phyloP scores from a whole-genome alignment of 1,140 invertebrate species.

The Drosophila sproati region DNA sequence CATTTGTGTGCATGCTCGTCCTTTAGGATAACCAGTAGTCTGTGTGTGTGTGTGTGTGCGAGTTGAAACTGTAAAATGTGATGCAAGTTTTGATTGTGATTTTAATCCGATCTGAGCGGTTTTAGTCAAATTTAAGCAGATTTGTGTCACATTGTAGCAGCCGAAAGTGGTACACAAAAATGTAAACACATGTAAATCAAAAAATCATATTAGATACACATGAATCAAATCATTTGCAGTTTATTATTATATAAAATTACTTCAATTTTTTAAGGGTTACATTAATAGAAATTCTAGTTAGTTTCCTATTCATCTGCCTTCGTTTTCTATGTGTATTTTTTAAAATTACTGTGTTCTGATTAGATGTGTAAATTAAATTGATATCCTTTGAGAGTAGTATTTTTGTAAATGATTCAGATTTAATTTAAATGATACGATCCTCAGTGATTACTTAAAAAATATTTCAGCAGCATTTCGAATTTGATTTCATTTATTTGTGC shows the following conservation, averaged over 20 bases:
- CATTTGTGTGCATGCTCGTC: conserved; percentile 61
- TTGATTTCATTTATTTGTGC: background rate
- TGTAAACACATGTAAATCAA: conserved; percentile 82
- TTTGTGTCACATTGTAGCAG: conserved; percentile 78
- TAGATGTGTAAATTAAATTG: background rate
- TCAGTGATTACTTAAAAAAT: background rate
- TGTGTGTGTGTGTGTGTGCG: conserved; percentile 11
- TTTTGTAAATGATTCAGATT: conserved; percentile 2
- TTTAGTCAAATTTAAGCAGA: conserved; percentile 84
- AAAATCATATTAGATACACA: conserved; percentile 57
- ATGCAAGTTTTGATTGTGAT: conserved; percentile 61
- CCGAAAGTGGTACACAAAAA: conserved; percentile 61
- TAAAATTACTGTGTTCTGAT: too few species aligned
- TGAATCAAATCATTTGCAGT: conserved; percentile 24
- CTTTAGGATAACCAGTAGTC: conserved; percentile 29
- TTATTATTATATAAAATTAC: background rate
- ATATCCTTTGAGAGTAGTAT: conserved; percentile 1
- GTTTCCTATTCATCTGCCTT: background rate
- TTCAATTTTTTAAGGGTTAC: background rate
- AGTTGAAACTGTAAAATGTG: conserved; percentile 74
- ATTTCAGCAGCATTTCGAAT: background rate
- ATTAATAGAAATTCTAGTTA: background rate
- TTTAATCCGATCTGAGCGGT: conserved; percentile 84
- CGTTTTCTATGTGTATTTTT: background rate
- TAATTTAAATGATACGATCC: background rate